Conservation (phyloP, 2,797 vertebrate genomes). For the Anniella stebbinsi region DNA sequence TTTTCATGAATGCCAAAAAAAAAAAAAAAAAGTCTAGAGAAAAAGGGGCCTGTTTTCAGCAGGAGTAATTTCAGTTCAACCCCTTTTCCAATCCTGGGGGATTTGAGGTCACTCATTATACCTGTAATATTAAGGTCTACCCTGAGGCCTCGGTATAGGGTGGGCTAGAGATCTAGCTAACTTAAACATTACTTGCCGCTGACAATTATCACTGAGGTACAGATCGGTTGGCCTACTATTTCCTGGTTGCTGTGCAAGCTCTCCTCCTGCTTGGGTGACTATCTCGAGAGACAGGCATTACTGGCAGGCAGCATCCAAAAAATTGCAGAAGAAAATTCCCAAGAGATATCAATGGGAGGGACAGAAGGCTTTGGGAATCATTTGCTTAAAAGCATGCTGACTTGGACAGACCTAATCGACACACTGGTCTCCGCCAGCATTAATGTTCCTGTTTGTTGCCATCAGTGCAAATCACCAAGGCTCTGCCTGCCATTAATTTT, state of each 20-base stretch:
- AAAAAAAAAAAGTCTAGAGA: too few relatives aligned
- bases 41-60: not conserved
- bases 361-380: constrained; percentile 64
- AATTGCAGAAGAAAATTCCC: constrained; percentile 52
- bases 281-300: constrained; percentile 53
- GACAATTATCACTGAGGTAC: not conserved
- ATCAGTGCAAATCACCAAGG: constrained; percentile 73
- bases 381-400: constrained; percentile 77
- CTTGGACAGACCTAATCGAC: constrained; percentile 67
- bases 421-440: constrained; percentile 70
- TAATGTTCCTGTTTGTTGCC: constrained; percentile 72
- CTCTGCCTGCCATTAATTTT: constrained; percentile 71
- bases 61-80: too few relatives aligned
- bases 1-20: not conserved
- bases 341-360: constrained; percentile 60
- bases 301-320: constrained; percentile 55
- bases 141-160: not conserved
- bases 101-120: not conserved
- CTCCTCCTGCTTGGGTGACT: constrained; percentile 31
- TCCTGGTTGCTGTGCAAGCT: constrained; percentile 59
- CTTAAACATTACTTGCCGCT: constrained; percentile 57
- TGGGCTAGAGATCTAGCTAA: constrained; percentile 57
- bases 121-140: not conserved
- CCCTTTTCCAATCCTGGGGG: not conserved
- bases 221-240: constrained; percentile 51